These are phyloP conservation scores for Calidris pygmaea DNA, from an alignment of 2,113 vertebrate species.

Conservation along the genomic window DNA sequence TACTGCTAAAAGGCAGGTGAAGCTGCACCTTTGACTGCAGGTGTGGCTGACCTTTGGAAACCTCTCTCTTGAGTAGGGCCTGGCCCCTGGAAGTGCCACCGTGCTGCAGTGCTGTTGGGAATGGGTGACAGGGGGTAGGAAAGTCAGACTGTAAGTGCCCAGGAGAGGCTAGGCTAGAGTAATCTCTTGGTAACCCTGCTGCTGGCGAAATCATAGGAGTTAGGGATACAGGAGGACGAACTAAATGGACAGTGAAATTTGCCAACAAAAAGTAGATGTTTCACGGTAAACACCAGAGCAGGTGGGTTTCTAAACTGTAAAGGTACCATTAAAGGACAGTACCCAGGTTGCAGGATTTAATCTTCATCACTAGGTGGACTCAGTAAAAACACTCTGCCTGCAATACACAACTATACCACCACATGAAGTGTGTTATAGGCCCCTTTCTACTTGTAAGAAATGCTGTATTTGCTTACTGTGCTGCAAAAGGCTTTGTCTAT, in stretches of 20 bases:
- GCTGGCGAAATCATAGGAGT: background rate
- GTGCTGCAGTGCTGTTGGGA: background rate
- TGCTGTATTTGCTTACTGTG: background rate
- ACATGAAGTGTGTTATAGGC: background rate
- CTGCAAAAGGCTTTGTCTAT: background rate
- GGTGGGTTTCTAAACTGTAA: background rate
- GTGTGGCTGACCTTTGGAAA: background rate
- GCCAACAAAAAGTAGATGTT: background rate
- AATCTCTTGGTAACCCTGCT: background rate
- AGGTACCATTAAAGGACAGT: background rate
- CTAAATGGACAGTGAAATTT: background rate
- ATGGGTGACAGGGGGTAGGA: background rate
- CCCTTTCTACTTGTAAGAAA: background rate
- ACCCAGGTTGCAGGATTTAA: background rate
- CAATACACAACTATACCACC: background rate
- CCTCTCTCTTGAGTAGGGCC: fast-evolving
- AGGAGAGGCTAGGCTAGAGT: background rate
- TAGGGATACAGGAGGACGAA: background rate
- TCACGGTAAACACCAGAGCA: background rate
- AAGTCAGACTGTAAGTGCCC: background rate
- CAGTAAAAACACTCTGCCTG: background rate
- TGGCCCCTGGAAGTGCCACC: background rate
- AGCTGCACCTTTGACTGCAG: background rate
- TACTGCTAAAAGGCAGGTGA: background rate
- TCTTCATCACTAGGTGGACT: background rate